Percentiles rank a stretch among this genome's conserved stretches.
Evolutionary conservation across 2,113 vertebrate genomes (phyloP).

Genomic region (Tapirus terrestris): DNA sequence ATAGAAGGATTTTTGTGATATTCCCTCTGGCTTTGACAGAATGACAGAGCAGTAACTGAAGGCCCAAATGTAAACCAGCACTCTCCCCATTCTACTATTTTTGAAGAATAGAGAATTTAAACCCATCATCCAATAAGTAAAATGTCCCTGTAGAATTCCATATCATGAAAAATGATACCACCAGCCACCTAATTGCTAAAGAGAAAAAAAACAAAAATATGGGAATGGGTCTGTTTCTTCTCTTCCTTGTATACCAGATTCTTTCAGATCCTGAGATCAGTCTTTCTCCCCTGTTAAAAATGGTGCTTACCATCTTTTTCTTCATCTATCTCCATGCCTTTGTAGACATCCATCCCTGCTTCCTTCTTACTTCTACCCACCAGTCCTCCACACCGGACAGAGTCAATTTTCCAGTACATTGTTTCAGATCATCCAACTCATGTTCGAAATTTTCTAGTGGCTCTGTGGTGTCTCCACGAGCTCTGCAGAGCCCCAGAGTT

Average conservation of each 20-base stretch:
- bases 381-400: not conserved
- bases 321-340: not conserved
- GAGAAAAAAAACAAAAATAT: not conserved
- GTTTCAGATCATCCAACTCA: rapidly evolving
- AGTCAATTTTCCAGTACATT: not conserved
- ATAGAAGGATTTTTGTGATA: constrained; percentile 49
- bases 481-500: not conserved
- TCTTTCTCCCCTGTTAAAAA: not conserved
- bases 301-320: not conserved
- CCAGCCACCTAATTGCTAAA: not conserved
- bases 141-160: constrained; percentile 40
- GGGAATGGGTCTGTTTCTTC: not conserved
- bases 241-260: not conserved
- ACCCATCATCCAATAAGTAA: constrained; percentile 60
- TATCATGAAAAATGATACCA: constrained; percentile 58
- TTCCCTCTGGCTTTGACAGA: constrained; percentile 65
- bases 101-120: constrained; percentile 51
- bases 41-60: constrained; percentile 66
- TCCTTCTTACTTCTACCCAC: no score
- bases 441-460: not conserved
- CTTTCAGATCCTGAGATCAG: not conserved
- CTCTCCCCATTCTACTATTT: constrained; percentile 5
- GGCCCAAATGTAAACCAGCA: constrained; percentile 42
- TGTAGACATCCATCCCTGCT: not conserved
- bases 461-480: not conserved